phyloP scores from a whole-genome alignment of 2,113 vertebrate genomes.

The Neofelis nebulosa region DNA sequence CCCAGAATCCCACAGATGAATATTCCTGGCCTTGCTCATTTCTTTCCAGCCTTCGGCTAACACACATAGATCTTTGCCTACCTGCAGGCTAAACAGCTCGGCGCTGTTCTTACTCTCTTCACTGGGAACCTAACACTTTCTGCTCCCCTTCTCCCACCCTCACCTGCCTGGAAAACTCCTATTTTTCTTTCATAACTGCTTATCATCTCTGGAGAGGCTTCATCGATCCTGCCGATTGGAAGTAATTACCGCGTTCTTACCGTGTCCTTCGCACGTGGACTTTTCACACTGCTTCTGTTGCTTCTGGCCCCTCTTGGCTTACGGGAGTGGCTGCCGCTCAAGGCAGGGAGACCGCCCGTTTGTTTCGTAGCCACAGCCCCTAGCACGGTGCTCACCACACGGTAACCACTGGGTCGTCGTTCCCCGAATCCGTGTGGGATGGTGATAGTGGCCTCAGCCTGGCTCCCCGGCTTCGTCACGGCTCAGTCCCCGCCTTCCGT shows the following conservation, averaged over 20 bases:
- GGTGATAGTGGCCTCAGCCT: accelerated
- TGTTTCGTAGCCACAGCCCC: background rate
- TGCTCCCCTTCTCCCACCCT: background rate
- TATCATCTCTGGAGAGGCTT: background rate
- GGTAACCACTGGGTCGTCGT: accelerated
- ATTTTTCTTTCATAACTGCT: background rate
- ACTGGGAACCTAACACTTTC: background rate
- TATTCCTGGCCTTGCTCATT: no score
- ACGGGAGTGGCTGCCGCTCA: background rate
- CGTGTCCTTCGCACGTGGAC: accelerated
- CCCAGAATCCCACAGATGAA: background rate
- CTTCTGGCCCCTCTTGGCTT: background rate
- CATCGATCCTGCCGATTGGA: background rate
- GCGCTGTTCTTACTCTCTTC: background rate
- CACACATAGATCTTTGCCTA: background rate
- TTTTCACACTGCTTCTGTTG: background rate
- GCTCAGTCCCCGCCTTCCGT: accelerated
- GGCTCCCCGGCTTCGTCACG: accelerated
- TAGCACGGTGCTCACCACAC: background rate
- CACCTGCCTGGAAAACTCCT: background rate
- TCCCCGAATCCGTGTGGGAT: accelerated
- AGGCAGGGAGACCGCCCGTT: background rate
- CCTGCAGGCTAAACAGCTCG: background rate
- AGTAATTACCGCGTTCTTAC: accelerated
- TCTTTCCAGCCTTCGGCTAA: background rate